Conservation (phyloP, 2,797 vertebrate genomes). For the Clarias pachynema region DNA sequence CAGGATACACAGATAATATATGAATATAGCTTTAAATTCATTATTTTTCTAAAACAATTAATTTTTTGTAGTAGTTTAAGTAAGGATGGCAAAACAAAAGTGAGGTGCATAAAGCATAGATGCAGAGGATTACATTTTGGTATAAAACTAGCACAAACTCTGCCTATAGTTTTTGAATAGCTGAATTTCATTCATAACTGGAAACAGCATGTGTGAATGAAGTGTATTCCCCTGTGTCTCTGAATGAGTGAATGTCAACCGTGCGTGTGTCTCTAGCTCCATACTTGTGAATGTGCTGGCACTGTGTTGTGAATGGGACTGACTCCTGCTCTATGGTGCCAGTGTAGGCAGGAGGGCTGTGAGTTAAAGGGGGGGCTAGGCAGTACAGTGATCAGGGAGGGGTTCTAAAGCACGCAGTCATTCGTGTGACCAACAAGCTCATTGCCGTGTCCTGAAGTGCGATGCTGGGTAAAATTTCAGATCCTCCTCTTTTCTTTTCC, state of each 20-base stretch:
- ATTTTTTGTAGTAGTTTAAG: neutral
- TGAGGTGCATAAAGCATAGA: neutral
- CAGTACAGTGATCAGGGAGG: neutral
- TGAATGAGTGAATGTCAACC: slow-evolving; percentile 47
- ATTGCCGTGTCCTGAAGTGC: slow-evolving; percentile 68
- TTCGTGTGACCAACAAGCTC: slow-evolving; percentile 73
- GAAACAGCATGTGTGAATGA: slow-evolving; percentile 65
- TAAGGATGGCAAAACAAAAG: neutral
- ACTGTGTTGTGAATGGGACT: slow-evolving; percentile 56
- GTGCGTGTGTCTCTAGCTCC: slow-evolving; percentile 50
- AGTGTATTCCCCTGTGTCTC: slow-evolving; percentile 43
- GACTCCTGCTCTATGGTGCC: slow-evolving; percentile 23
- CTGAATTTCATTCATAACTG: slow-evolving; percentile 61
- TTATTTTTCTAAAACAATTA: neutral
- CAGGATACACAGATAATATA: neutral
- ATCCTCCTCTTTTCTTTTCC: neutral
- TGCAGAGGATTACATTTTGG: neutral
- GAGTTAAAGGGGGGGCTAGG: slow-evolving; percentile 19
- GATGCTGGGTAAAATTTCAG: slow-evolving; percentile 66
- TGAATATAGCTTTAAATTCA: neutral
- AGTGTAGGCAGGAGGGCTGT: slow-evolving; percentile 27
- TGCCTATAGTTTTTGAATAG: slow-evolving; percentile 60
- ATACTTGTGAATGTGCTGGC: slow-evolving; percentile 68
- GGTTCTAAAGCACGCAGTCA: slow-evolving; percentile 47
- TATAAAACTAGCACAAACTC: neutral